These are phyloP conservation scores for Saguinus midas DNA, from an alignment of 2,113 vertebrate species.

Conservation along the genomic window DNA sequence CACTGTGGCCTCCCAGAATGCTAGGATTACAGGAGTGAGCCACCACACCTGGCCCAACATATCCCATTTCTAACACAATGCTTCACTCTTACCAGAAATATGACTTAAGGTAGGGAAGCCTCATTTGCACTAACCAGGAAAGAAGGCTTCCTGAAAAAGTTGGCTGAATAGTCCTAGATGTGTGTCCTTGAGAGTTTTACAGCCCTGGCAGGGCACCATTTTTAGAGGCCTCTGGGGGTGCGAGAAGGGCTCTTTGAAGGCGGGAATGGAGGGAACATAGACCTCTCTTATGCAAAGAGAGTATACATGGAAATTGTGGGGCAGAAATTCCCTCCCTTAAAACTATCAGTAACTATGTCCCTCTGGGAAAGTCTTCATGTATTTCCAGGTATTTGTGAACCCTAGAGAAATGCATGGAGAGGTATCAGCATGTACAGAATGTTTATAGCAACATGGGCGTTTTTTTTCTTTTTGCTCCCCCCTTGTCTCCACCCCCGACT, in stretches of 20 bases:
- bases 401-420: not conserved
- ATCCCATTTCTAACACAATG: not conserved
- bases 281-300: not conserved
- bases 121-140: not conserved
- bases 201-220: not conserved
- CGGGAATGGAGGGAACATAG: not conserved
- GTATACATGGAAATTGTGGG: not conserved
- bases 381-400: not conserved
- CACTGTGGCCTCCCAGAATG: too few relatives aligned
- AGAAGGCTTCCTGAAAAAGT: not conserved
- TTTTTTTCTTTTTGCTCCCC: too few relatives aligned
- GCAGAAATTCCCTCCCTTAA: not conserved
- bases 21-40: too few relatives aligned
- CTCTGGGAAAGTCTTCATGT: not conserved
- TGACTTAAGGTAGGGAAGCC: not conserved
- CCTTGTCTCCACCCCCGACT: too few relatives aligned
- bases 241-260: not conserved
- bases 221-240: not conserved
- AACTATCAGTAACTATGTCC: not conserved
- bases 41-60: not conserved
- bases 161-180: not conserved
- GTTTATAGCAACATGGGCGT: not conserved
- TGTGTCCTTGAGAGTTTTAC: not conserved
- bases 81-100: not conserved
- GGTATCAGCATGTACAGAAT: not conserved